These are phyloP conservation scores for Mellivora capensis DNA, from an alignment of 2,113 vertebrate species.

Conservation along the genomic window DNA sequence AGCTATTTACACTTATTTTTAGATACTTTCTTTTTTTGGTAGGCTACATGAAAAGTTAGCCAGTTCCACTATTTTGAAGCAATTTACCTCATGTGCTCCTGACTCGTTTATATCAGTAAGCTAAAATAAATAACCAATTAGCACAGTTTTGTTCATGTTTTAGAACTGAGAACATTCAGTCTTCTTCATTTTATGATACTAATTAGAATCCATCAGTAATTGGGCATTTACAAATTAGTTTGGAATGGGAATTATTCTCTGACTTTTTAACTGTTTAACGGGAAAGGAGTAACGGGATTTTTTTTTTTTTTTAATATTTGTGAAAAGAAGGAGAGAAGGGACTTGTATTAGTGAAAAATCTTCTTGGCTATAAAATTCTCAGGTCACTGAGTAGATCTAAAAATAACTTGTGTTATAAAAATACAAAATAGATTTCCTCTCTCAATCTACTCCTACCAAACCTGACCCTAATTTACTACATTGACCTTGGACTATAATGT, in stretches of 20 bases:
- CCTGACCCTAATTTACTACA: not conserved
- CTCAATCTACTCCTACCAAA: not conserved
- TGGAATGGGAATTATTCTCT: not conserved
- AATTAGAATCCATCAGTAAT: not conserved
- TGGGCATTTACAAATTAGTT: not conserved
- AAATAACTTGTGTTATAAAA: not conserved
- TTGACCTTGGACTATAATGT: not conserved
- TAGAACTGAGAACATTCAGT: conserved; percentile 28
- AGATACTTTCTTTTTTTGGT: conserved; percentile 2
- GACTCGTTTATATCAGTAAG: conserved; percentile 54
- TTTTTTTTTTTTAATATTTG: not conserved
- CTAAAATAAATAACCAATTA: conserved; percentile 61
- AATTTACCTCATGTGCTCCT: conserved; percentile 48
- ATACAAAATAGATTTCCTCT: not conserved
- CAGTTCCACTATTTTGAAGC: conserved; percentile 31
- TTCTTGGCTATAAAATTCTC: not conserved
- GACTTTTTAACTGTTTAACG: not conserved
- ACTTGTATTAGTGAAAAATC: not conserved
- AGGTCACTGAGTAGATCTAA: not conserved
- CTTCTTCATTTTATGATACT: conserved; percentile 22
- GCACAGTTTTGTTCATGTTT: conserved; percentile 57
- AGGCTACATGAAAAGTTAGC: conserved; percentile 63
- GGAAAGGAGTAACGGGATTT: not conserved
- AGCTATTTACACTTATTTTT: conserved; percentile 51
- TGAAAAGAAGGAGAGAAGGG: not conserved